Evolutionary conservation across 2,113 vertebrate genomes (phyloP).

Genomic region (Tichodroma muraria): DNA sequence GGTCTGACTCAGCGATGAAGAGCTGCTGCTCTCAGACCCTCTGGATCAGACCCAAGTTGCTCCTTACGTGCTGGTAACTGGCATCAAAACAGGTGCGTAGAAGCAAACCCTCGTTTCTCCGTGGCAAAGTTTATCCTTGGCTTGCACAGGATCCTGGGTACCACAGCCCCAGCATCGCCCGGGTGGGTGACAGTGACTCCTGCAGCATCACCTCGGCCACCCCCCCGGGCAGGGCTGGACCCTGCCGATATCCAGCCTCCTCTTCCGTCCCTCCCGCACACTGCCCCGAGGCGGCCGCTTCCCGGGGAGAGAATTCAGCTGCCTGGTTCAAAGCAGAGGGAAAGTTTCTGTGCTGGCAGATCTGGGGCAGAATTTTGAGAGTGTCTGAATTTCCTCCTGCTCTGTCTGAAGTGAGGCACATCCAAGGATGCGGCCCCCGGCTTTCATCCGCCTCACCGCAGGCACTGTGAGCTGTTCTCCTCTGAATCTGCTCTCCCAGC

Average conservation of each 20-base stretch:
- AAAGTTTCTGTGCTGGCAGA: slow-evolving; percentile 34
- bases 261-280: not conserved
- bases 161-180: fast-evolving
- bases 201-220: not conserved
- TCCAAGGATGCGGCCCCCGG: slow-evolving; percentile 22
- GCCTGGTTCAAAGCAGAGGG: not conserved
- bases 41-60: not conserved
- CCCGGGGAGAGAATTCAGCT: not conserved
- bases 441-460: slow-evolving; percentile 48
- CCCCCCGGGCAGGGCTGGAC: not conserved
- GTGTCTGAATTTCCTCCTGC: not conserved
- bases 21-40: not conserved
- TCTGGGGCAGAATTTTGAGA: slow-evolving; percentile 39
- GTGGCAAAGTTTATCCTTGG: not conserved
- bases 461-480: slow-evolving; percentile 10
- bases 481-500: slow-evolving; percentile 34
- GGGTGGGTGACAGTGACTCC: not conserved
- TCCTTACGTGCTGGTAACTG: not conserved
- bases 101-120: not conserved
- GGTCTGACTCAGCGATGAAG: not conserved
- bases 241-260: fast-evolving
- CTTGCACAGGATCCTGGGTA: not conserved
- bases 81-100: fast-evolving
- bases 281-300: not conserved
- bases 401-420: slow-evolving; percentile 21